phyloP scores from a whole-genome alignment of 2,797 vertebrate genomes.

The Chrosomus eos region DNA sequence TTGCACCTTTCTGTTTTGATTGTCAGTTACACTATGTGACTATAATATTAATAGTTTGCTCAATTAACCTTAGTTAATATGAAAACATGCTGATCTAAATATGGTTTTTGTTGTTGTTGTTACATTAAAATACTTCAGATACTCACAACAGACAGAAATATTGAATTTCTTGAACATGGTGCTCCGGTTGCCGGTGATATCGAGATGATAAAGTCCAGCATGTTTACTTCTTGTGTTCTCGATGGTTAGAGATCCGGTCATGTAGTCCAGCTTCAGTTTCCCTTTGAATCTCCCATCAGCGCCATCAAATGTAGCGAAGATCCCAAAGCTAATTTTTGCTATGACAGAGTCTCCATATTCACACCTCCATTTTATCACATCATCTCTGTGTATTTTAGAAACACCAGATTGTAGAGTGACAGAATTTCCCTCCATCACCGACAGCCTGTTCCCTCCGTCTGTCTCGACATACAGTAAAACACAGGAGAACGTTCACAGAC shows the following conservation, averaged over 20 bases:
- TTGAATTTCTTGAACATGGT: not conserved
- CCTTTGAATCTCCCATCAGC: not conserved
- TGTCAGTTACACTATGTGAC: not conserved
- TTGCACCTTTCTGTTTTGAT: not conserved
- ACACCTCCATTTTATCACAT: not conserved
- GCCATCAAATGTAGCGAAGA: not conserved
- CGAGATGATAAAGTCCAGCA: not conserved
- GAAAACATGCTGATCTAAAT: not conserved
- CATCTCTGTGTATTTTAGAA: not conserved
- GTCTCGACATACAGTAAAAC: not conserved
- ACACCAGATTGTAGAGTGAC: not conserved
- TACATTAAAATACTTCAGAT: not conserved
- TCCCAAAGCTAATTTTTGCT: not conserved
- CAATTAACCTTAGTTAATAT: not conserved
- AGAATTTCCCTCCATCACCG: not conserved
- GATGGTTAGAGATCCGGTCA: not conserved
- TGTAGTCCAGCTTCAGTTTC: not conserved
- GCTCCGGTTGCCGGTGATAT: not conserved
- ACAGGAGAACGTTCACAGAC: not conserved
- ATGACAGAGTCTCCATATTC: conserved; percentile 5
- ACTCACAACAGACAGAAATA: not conserved
- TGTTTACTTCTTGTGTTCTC: not conserved
- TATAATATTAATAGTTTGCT: not conserved
- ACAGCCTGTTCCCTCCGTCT: not conserved
- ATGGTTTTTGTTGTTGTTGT: not conserved